Base-by-base conservation (phyloP, 2,113 vertebrate genomes). In the Saccopteryx leptura region DNA sequence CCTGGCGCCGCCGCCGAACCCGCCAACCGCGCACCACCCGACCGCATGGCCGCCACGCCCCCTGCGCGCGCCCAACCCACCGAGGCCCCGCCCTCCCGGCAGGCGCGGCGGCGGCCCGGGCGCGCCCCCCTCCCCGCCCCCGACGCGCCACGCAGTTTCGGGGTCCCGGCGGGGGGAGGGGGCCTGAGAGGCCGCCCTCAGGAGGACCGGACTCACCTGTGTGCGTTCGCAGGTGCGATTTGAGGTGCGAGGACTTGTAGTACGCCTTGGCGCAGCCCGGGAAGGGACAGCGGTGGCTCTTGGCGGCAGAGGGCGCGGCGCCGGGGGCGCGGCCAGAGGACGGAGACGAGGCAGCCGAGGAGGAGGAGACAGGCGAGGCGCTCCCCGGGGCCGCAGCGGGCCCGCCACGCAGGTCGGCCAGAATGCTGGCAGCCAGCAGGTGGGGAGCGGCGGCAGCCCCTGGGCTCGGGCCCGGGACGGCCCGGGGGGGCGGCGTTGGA, bases 211-310 rank as follows among this genome's bases (percentile, higher is more conserved):
- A 11, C 96, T 98, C 96, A 99, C 99, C 99, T 98, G 99, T 99
- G 98, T 99, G 99, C 54, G 99, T 99, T 96, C 99, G 98, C 98
- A 99, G 99, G 97, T 99, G 99, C 60, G 99, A 99, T 97, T 99
- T 99, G 95, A 99, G 98, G 96, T 99, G 99, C 50, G 99, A 99
- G 11, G 99, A 99, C 95, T 99, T 99, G 82, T 99, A 99, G 94
- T 99, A 99, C 96, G 99, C 98, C 97, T 99, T 98, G 97, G 98
- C 98, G 98, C 99, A 99, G 86, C 99, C 99, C 74, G 97, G 98
- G 97, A 99, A 99, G 89, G 98, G 99, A 90, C 99, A 99, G 86
- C 98, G 99, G 63, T 99, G 99, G 94, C 98, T 98, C 95, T 99
- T 99, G 93, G 96, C 93, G 61, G 94, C 96, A 89, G 93, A 99